Evolutionary conservation across 2,797 vertebrate species (phyloP), one percentile per base, ranked within the genome.

Genomic region (Nannoperca australis): DNA sequence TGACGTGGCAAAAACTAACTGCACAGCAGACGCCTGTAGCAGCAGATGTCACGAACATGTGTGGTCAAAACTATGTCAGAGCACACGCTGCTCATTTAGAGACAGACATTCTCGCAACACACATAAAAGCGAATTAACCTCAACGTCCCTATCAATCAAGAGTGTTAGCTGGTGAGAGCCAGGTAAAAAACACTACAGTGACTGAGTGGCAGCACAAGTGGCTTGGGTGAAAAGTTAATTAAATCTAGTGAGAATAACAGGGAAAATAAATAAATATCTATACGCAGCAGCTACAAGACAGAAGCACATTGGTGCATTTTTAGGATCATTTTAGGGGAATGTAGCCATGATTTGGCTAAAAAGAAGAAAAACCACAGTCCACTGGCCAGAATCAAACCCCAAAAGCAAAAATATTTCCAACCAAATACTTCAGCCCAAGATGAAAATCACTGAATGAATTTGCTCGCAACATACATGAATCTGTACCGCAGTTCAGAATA

Each of bases 11-110:
- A 76, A 45, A 84, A 69, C 40, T 53, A 86, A 62, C 49, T 38
- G 64, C 60, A 60, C 75, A 82, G 72, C 85, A 83, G 83, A 82
- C 62, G 75, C 59, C 59, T 65, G 54, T 30, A 77, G 77, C 87
- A 91, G 76, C 84, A 87, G 88, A 82, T 81, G 87, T 63, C 78
- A 56, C n/a, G 20, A 81, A 78, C 82, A 71, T 45, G 85, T 81
- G 78, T 78, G 82, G 85, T 84, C 84, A 82, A 89, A 89, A 81
- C 76, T 81, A 79, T 69, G 81, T 80, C 8, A 77, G 60, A 81
- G 76, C 83, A 45, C 78, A 84, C 81, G 87, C 88, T 88, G 87
- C 84, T 85, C 68, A 76, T 73, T 89, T 67, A 84, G 50, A 80
- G 54, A 27, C 18, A 68, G 63, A 44, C 78, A 86, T 74, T 69